Evolutionary conservation across 2,888 invertebrate species (phyloP), one percentile per base, ranked within the genome.

Genomic region (Thymelicus sylvestris): DNA sequence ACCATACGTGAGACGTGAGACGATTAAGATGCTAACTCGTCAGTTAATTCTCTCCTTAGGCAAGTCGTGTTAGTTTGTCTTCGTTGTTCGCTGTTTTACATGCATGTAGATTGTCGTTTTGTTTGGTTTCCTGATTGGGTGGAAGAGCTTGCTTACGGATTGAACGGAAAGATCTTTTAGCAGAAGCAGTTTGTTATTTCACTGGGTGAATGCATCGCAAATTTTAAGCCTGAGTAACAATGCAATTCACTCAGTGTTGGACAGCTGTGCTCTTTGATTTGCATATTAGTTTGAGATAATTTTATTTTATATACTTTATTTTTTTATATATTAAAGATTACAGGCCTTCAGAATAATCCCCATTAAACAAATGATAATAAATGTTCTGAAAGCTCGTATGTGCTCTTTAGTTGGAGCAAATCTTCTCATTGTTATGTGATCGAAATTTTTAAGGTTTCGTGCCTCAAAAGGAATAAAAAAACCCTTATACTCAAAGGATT

Each of bases 11-110:
- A 74, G 72, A 71, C 75, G 78, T 75, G 73, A 77, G 72, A 64
- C 74, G 76, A 78, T 80, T 78, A 80, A 80, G 75, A 78, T 75
- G 76, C 77, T 75, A 75, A 77, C 79, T 76, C 71, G 66, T 73
- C 76, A 77, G 76, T 76, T 78, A 80, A 80, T 78, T 76, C 76
- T 72, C 75, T 78, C 73, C 76, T 75, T 75, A 76, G 74, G 71
- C 71, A 72, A 72, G 67, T 71, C 68, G 52, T 67, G 65, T 71
- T 67, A 73, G 73, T 75, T 72, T 71, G 70, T 59, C 59, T 39
- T 69, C 19, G 72, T 60, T 55, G 69, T 61, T 66, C 44, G 38
- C 41, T 19, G 66, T 66, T 70, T 70, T 70, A 66, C 65, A 50
- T 52, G 52, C 57, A 59, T 60, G 60, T 59, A 50, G 64, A 66